phyloP scores from a whole-genome alignment of 2,113 vertebrate species.

The Macaca fascicularis region T2T-MFA8v1.1 NC_088375.1:181596001-181596500 shows the following conservation, averaged over 20 bases:
- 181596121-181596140: not conserved
- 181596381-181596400: conserved; percentile 36
- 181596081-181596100: not conserved
- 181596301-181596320: not conserved
- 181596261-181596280: not conserved
- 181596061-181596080: not conserved
- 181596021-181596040: rapidly evolving
- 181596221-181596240: not conserved
- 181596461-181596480: conserved; percentile 79
- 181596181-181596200: not conserved
- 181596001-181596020: not conserved
- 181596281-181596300: not conserved
- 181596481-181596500: conserved; percentile 81
- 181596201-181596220: not conserved
- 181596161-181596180: no score
- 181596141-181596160: not conserved
- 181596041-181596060: not conserved
- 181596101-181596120: not conserved
- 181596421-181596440: conserved; percentile 71
- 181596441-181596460: conserved; percentile 81
- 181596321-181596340: not conserved
- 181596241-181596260: not conserved
- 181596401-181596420: conserved; percentile 59
- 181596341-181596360: not conserved
- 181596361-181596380: not conserved